Conservation (phyloP, 2,113 vertebrate genomes). For the Chaetops frenatus region DNA sequence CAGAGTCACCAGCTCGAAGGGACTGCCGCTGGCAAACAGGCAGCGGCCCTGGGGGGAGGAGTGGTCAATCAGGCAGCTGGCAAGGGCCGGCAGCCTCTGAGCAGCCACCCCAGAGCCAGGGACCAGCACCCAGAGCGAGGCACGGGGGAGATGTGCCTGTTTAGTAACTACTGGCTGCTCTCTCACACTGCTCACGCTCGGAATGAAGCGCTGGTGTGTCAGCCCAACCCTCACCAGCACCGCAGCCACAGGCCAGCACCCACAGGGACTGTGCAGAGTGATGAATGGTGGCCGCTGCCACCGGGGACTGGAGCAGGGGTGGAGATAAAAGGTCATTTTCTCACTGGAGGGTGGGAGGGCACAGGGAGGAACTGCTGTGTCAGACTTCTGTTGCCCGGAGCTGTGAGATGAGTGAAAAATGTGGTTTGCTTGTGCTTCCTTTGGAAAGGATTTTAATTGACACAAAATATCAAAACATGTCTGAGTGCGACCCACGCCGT, state of each 20-base stretch:
- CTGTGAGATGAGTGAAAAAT: rapidly evolving
- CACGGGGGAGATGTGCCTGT: too few relatives aligned
- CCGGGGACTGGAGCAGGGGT: too few relatives aligned
- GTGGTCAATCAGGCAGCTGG: rapidly evolving
- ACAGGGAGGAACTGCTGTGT: background rate
- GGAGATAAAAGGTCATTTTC: background rate
- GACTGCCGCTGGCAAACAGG: conserved; percentile 95
- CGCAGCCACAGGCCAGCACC: background rate
- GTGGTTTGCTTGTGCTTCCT: background rate
- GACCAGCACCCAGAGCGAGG: background rate
- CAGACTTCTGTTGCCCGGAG: rapidly evolving
- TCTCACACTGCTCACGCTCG: background rate
- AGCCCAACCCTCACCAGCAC: rapidly evolving
- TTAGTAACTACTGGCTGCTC: too few relatives aligned
- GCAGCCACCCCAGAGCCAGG: too few relatives aligned
- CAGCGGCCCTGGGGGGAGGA: conserved; percentile 79
- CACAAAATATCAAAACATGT: background rate
- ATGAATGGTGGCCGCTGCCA: rapidly evolving
- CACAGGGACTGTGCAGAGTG: too few relatives aligned
- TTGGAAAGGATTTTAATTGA: background rate
- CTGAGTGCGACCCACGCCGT: background rate
- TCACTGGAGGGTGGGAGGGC: background rate
- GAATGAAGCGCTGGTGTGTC: background rate
- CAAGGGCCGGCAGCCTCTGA: too few relatives aligned
- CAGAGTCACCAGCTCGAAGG: conserved; percentile 85